Percentiles rank a stretch among this genome's conserved stretches.
Evolutionary conservation across 2,113 vertebrate genomes (phyloP).

Genomic region (Pangasianodon gigas): DNA sequence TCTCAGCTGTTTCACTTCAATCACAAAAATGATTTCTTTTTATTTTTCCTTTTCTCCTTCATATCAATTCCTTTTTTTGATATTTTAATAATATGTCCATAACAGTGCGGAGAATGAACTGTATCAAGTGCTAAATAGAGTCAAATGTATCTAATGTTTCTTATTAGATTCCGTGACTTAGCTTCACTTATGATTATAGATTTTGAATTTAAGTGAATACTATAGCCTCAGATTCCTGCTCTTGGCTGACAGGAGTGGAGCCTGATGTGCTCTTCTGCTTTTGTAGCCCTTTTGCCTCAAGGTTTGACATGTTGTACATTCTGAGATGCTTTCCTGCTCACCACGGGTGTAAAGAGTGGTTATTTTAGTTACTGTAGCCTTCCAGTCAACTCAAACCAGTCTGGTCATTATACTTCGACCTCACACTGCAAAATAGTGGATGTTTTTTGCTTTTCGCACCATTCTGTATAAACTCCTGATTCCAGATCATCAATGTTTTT

Average conservation of each 20-base stretch:
- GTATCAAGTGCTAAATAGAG: not conserved
- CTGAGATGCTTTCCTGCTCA: not conserved
- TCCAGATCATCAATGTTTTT: not conserved
- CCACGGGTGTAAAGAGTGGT: not conserved
- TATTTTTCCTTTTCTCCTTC: not conserved
- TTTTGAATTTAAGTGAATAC: not conserved
- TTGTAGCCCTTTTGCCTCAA: not conserved
- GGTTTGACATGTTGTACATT: not conserved
- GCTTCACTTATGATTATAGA: not conserved
- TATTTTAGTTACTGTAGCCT: not conserved
- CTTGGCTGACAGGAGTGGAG: not conserved
- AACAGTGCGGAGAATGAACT: not conserved
- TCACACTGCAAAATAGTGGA: not conserved
- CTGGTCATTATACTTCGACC: not conserved
- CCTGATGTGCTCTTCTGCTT: not conserved
- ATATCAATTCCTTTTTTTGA: not conserved
- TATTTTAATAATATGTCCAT: not conserved
- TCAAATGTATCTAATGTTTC: not conserved
- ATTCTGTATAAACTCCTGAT: not conserved
- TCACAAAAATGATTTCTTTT: not conserved
- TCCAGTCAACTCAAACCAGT: not conserved
- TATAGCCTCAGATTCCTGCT: not conserved
- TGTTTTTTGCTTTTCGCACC: not conserved
- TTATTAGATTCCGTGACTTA: not conserved
- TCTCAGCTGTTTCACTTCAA: not conserved